Evolutionary conservation across 2,888 invertebrate species (phyloP).

Genomic region (Parnassius mnemosyne): DNA sequence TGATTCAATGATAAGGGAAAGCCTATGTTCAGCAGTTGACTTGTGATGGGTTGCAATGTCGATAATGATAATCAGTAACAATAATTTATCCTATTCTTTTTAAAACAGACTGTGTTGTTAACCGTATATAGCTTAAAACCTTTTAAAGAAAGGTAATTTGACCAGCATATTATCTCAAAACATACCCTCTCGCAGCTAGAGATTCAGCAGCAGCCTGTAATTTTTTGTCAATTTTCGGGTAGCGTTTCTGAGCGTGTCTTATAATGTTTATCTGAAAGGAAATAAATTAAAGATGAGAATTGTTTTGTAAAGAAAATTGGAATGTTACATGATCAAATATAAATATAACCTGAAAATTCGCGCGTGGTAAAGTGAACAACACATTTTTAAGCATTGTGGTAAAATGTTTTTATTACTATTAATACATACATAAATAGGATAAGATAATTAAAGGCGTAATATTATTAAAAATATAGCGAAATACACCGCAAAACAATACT

Average conservation of each 20-base stretch:
- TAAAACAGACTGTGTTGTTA: too few species aligned
- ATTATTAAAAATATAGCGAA: not conserved
- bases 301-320: not conserved
- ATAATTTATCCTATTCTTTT: too few species aligned
- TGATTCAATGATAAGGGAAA: too few species aligned
- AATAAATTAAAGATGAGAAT: slow-evolving; percentile 9
- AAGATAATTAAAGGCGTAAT: not conserved
- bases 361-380: slow-evolving; percentile 41
- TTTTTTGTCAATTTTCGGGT: slow-evolving; percentile 69
- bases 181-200: slow-evolving; percentile 85
- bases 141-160: too few species aligned
- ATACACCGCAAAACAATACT: not conserved
- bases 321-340: not conserved
- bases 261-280: slow-evolving; percentile 48
- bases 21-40: too few species aligned
- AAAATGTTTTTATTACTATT: not conserved
- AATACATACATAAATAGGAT: not conserved
- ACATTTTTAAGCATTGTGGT: slow-evolving; percentile 42
- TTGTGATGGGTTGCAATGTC: too few species aligned
- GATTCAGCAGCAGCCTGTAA: slow-evolving; percentile 81
- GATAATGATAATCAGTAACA: too few species aligned
- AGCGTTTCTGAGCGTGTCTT: slow-evolving; percentile 57
- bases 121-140: too few species aligned
- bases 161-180: too few species aligned
- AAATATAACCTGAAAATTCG: slow-evolving; percentile 59